Percentiles rank a stretch among this genome's conserved stretches.
These are phyloP conservation scores for Rugalucina vietnamica DNA, from an alignment of 2,888 invertebrate genomes.

Conservation along the genomic window DNA sequence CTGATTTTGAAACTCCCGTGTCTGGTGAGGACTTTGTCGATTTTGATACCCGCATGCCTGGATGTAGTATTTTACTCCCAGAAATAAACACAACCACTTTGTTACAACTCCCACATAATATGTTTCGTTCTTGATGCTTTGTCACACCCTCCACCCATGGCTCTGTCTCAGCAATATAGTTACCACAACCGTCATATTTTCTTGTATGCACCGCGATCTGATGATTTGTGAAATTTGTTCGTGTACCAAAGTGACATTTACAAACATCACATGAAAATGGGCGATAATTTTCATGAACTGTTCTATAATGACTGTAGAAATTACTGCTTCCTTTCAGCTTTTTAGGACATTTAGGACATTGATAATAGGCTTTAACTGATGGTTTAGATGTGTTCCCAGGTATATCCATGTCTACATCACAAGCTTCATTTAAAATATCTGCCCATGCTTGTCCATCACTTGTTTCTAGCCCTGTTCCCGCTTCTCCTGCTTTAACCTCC, in stretches of 20 bases:
- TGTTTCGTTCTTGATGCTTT: background rate
- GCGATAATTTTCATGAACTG: background rate
- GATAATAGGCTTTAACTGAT: background rate
- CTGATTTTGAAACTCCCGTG: background rate
- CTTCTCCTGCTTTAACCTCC: background rate
- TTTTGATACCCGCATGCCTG: background rate
- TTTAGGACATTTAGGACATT: background rate
- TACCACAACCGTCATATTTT: constrained; percentile 4
- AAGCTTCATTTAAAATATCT: background rate
- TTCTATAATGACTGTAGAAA: background rate
- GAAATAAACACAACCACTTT: background rate
- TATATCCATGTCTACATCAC: background rate
- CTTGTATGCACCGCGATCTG: constrained; percentile 26
- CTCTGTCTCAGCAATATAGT: constrained; percentile 13
- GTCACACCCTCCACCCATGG: constrained; percentile 20
- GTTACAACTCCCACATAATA: background rate
- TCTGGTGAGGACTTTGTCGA: background rate
- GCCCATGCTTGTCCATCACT: background rate
- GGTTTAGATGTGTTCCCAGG: background rate
- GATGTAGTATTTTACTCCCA: background rate
- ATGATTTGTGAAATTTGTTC: constrained; percentile 6
- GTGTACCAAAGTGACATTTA: background rate
- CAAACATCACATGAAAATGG: constrained; percentile 24
- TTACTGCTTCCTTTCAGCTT: background rate
- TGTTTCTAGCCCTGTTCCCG: background rate